These are phyloP conservation scores for Tuberolachnus salignus DNA, from an alignment of 2,888 invertebrate genomes.

Conservation along the genomic window DNA sequence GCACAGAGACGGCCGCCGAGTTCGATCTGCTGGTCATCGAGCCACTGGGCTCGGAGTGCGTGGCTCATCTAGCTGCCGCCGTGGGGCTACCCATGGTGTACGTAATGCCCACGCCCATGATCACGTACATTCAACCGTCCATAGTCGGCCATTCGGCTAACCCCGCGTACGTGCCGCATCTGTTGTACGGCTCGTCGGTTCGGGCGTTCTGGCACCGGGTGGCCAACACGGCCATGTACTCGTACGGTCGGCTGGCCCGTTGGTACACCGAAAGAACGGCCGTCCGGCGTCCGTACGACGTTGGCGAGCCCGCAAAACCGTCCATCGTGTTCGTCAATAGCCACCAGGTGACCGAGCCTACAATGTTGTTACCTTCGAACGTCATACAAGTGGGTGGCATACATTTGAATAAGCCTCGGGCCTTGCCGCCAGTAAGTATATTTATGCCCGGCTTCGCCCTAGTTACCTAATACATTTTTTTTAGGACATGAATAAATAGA, in stretches of 20 bases:
- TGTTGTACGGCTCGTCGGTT: slow-evolving; percentile 32
- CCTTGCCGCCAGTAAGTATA: slow-evolving; percentile 12
- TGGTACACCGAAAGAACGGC: slow-evolving; percentile 21
- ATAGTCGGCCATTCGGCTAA: slow-evolving; percentile 29
- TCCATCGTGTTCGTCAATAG: slow-evolving; percentile 45
- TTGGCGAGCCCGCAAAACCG: slow-evolving; percentile 8
- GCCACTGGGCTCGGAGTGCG: slow-evolving; percentile 40
- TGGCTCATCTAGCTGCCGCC: slow-evolving; percentile 24
- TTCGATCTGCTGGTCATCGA: slow-evolving; percentile 42
- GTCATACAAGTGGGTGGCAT: slow-evolving; percentile 39
- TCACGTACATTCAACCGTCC: slow-evolving; percentile 28
- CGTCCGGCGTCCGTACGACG: slow-evolving; percentile 7
- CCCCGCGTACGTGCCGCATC: slow-evolving; percentile 37
- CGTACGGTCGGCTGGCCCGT: slow-evolving; percentile 9
- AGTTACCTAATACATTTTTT: too few species aligned
- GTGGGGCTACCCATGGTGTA: slow-evolving; percentile 33
- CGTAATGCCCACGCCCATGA: slow-evolving; percentile 35
- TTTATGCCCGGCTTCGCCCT: too few species aligned
- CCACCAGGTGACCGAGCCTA: slow-evolving; percentile 38
- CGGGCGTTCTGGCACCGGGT: slow-evolving; percentile 33
- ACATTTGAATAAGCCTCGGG: neutral
- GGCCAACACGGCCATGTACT: slow-evolving; percentile 40
- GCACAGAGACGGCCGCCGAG: slow-evolving; percentile 13
- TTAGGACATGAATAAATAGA: too few species aligned
- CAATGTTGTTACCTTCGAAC: slow-evolving; percentile 13